Evolutionary conservation across 2,113 vertebrate genomes (phyloP), one percentile per base, ranked within the genome.

Genomic region (Ramphastos sulfuratus): DNA sequence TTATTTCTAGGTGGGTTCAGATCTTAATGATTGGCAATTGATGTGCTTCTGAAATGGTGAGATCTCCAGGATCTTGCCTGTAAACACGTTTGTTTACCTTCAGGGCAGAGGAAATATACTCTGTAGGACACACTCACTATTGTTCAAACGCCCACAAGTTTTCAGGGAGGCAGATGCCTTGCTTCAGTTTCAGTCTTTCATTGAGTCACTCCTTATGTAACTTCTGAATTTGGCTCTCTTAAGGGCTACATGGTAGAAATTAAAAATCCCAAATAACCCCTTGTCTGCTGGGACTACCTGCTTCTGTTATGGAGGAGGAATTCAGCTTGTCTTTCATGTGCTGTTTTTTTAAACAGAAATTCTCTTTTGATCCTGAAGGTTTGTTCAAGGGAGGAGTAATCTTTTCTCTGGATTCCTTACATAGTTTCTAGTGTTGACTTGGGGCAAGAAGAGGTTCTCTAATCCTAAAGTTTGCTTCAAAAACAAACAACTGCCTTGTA

Each of bases 191-290:
- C 95, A 93, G 60, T 90, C 94, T 92, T 91, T 14, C 7, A 25
- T 94, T 95, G 93, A 96, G 87, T 96, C 93, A 91, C 73, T 92
- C 2, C 2, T 95, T 96, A 96, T 92, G 39, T 94, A 93, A 93
- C 63, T 25, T 60, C 78, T 97, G 90, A 84, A 90, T 94, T 82
- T 90, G 66, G 81, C 86, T 90, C 60, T 54, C 58, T 85, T 50
- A 50, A 70, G 93, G 82, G 55, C 82, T 90, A 58, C 19, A 20
- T 81, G 75, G 90, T 94, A 90, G 94, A 96, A 96, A 91, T 91
- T 89, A 25, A 87, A 93, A 89, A 59, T 90, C 42, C 88, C 78
- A 86, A 96, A 76, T 94, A 96, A 90, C 87, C 76, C n/a, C 55
- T 48, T 91, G 46, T 94, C 55, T 95, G 18, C 82, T 84, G 70